These are phyloP conservation scores for Eupithecia tripunctaria DNA, from an alignment of 2,888 invertebrate genomes.

Conservation along the genomic window DNA sequence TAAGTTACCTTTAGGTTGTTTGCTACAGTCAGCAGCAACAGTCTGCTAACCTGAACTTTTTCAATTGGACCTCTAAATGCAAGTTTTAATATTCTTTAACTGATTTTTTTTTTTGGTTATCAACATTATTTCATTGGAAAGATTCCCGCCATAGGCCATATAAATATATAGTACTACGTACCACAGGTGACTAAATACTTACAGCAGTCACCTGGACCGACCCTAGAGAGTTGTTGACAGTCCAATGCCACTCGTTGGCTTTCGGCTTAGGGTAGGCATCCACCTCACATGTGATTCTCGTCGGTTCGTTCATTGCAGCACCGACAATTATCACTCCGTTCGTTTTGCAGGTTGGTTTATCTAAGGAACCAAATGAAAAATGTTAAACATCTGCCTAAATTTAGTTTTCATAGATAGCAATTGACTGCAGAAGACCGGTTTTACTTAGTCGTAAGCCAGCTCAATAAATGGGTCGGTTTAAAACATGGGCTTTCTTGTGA, in stretches of 20 bases:
- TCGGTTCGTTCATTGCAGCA: conserved; percentile 92
- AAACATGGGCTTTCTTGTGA: not conserved
- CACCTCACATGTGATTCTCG: conserved; percentile 92
- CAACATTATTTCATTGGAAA: not conserved
- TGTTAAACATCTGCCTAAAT: not conserved
- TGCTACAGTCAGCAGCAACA: too few species aligned
- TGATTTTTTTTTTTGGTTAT: too few species aligned
- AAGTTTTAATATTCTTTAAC: too few species aligned
- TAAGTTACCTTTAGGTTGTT: too few species aligned
- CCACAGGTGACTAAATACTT: conserved; percentile 43
- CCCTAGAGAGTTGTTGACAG: conserved; percentile 94
- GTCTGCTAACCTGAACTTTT: too few species aligned
- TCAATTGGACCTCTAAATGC: too few species aligned
- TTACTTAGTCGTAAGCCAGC: not conserved
- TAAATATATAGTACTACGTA: too few species aligned
- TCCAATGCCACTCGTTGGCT: conserved; percentile 90
- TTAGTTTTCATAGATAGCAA: not conserved
- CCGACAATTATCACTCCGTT: conserved; percentile 91
- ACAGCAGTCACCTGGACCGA: conserved; percentile 87
- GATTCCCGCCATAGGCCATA: too few species aligned
- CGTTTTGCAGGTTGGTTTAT: conserved; percentile 92
- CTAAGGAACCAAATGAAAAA: conserved; percentile 69
- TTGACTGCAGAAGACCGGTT: not conserved
- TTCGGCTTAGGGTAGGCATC: conserved; percentile 94
- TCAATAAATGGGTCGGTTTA: not conserved